Conservation (phyloP, 2,888 invertebrate genomes). For the Acanthoscelides obtectus region DNA sequence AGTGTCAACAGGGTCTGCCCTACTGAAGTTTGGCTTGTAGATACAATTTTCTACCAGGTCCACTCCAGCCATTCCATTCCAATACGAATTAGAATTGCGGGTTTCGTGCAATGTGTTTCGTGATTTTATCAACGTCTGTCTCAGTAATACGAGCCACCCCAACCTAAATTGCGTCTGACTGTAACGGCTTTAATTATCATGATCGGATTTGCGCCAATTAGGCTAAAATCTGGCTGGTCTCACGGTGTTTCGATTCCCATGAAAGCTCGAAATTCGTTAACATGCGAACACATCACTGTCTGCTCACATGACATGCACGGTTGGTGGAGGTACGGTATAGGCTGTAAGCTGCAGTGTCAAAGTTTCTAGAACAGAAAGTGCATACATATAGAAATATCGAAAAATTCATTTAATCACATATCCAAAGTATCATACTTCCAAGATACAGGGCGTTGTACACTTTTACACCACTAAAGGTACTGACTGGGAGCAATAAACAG, state of each 20-base stretch:
- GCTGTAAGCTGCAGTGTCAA: too few relatives aligned
- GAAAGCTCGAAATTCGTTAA: constrained; percentile 4
- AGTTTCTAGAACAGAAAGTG: too few relatives aligned
- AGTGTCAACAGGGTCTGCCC: too few relatives aligned
- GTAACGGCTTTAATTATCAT: constrained; percentile 3
- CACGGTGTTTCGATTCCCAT: constrained; percentile 8
- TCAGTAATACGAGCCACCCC: neutral
- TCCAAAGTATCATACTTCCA: too few relatives aligned
- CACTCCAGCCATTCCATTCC: neutral
- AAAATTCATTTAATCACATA: too few relatives aligned
- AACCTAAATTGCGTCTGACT: neutral
- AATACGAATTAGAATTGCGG: neutral
- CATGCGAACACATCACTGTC: constrained; percentile 3
- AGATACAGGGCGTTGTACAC: too few relatives aligned
- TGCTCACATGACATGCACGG: neutral
- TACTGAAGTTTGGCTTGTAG: neutral
- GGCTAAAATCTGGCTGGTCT: neutral
- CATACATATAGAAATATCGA: too few relatives aligned
- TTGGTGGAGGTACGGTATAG: too few relatives aligned
- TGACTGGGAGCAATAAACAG: too few relatives aligned
- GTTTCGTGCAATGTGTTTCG: neutral
- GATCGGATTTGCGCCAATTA: neutral
- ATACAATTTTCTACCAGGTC: neutral
- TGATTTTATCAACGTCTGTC: neutral
- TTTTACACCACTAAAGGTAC: too few relatives aligned